Percentiles rank a stretch among this genome's conserved stretches.
These are phyloP conservation scores for Typhlichthys eigenmanni DNA, from an alignment of 2,797 vertebrate genomes.

Conservation along the genomic window DNA sequence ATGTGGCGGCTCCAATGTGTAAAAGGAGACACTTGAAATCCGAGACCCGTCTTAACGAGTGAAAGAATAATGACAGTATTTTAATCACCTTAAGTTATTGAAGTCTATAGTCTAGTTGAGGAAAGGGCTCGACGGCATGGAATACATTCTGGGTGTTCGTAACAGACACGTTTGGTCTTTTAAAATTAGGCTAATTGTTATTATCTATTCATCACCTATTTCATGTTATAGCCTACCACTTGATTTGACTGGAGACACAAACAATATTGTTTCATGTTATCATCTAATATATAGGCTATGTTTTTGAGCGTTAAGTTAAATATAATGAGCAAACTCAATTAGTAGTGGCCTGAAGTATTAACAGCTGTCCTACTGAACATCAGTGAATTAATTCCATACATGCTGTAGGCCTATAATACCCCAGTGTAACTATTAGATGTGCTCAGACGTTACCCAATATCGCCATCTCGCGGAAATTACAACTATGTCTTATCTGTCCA, in stretches of 20 bases:
- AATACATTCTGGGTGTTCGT: background rate
- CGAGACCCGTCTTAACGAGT: constrained; percentile 82
- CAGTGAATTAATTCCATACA: background rate
- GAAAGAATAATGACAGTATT: constrained; percentile 76
- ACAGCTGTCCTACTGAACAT: background rate
- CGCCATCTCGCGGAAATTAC: constrained; percentile 58
- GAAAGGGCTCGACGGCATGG: constrained; percentile 37
- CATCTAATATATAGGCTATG: no score
- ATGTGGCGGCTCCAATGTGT: constrained; percentile 92
- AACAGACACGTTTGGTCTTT: no score
- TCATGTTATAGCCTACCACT: no score
- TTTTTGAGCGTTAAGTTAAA: no score
- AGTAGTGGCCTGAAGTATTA: background rate
- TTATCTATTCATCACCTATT: no score
- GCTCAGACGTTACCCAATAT: constrained; percentile 22
- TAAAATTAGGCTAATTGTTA: no score
- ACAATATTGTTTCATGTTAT: no score
- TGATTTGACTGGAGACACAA: no score
- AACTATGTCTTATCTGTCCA: background rate
- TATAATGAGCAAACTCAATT: no score
- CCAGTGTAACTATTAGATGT: background rate
- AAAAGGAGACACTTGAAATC: constrained; percentile 99
- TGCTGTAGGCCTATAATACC: background rate
- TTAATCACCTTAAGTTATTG: constrained; percentile 75
- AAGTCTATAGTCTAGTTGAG: constrained; percentile 33